Evolutionary conservation across 1,140 invertebrate species (phyloP).

Genomic region (Platyura marginata): DNA sequence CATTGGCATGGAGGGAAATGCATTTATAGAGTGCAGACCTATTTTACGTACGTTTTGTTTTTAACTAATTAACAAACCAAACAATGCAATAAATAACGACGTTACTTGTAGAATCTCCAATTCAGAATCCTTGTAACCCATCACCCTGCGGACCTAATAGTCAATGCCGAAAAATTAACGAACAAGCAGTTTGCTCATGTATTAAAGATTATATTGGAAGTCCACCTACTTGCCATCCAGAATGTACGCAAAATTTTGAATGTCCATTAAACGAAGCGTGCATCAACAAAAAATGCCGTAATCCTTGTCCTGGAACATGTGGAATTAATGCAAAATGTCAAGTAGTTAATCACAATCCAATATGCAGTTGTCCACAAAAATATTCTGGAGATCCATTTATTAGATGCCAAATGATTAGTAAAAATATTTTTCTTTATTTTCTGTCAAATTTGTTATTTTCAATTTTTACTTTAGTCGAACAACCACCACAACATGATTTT

Average conservation of each 20-base stretch:
- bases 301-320: too few species aligned
- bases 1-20: constrained; percentile 56
- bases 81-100: too few species aligned
- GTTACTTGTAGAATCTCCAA: too few species aligned
- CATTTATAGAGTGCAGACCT: constrained; percentile 28
- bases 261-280: constrained; percentile 56
- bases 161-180: constrained; percentile 58
- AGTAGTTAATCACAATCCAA: constrained; percentile 69
- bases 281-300: constrained; percentile 63
- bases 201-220: constrained; percentile 51
- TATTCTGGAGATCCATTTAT: constrained; percentile 72
- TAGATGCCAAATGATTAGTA: constrained; percentile 49
- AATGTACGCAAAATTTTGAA: constrained; percentile 56
- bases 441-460: constrained; percentile 39
- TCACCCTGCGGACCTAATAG: too few species aligned
- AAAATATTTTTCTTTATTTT: too few species aligned
- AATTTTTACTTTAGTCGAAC: constrained; percentile 14
- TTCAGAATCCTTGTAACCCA: too few species aligned
- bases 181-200: constrained; percentile 59
- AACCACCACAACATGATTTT: constrained; percentile 20
- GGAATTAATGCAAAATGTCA: constrained; percentile 49
- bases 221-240: constrained; percentile 51
- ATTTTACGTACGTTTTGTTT: too few species aligned
- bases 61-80: too few species aligned
- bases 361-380: constrained; percentile 57